Evolutionary conservation across 2,888 invertebrate species (phyloP).

Genomic region (Epinotia demarniana): DNA sequence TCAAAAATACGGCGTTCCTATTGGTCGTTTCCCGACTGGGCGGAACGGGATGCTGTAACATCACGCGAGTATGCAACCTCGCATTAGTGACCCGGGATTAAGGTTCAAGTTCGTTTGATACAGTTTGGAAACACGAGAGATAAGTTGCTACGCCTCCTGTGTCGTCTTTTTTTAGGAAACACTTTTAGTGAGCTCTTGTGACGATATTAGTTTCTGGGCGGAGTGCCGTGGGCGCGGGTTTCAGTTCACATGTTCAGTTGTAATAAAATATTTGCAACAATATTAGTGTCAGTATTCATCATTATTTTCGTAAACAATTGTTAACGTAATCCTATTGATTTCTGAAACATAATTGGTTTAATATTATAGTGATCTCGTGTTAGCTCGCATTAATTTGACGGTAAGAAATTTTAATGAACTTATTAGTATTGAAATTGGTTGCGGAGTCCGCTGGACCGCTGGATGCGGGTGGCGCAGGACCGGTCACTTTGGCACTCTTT

Average conservation of each 20-base stretch:
- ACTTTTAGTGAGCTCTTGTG: constrained; percentile 59
- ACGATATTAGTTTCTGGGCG: constrained; percentile 72
- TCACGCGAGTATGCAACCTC: constrained; percentile 56
- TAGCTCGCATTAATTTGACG: background rate
- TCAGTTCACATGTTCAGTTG: constrained; percentile 50
- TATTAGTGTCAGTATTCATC: constrained; percentile 26
- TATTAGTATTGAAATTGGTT: no score
- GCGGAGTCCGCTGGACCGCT: no score
- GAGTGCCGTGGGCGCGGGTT: constrained; percentile 66
- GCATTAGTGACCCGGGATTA: constrained; percentile 62
- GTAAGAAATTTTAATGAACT: constrained; percentile 4
- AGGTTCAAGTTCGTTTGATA: constrained; percentile 62
- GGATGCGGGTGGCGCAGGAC: no score
- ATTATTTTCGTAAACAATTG: constrained; percentile 7
- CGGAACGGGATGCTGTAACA: constrained; percentile 64
- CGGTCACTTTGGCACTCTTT: no score
- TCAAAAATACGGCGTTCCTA: constrained; percentile 56
- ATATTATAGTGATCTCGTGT: constrained; percentile 9
- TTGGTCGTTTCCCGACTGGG: constrained; percentile 69
- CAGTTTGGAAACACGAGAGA: constrained; percentile 54
- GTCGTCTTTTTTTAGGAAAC: constrained; percentile 61
- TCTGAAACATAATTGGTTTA: background rate
- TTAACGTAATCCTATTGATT: background rate
- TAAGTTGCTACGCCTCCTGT: constrained; percentile 71
- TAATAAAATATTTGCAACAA: constrained; percentile 47